phyloP scores from a whole-genome alignment of 2,888 invertebrate species.

The Xestobium rufovillosum region DNA sequence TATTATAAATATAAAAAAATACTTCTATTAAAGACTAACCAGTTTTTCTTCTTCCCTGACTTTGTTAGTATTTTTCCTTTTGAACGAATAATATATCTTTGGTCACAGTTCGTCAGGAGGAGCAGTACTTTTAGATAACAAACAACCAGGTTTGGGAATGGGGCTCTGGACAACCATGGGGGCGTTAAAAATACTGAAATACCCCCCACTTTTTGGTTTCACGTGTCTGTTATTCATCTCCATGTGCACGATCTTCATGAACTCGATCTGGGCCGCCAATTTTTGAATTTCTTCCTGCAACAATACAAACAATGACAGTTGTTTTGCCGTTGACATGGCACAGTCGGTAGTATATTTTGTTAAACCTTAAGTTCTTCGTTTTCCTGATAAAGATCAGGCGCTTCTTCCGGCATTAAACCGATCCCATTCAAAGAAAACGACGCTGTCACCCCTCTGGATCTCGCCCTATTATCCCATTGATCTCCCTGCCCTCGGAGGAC shows the following conservation, averaged over 20 bases:
- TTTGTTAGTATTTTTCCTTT: no score
- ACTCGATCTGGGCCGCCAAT: conserved; percentile 84
- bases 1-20: no score
- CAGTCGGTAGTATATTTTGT: background rate
- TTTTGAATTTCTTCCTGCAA: conserved; percentile 83
- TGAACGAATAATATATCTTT: no score
- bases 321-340: background rate
- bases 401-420: conserved; percentile 75
- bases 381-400: conserved; percentile 80
- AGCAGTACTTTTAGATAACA: conserved; percentile 28
- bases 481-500: conserved; percentile 81
- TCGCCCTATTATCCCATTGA: conserved; percentile 80
- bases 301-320: conserved; percentile 8
- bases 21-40: no score
- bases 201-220: conserved; percentile 74
- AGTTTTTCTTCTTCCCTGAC: no score
- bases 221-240: conserved; percentile 86
- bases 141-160: conserved; percentile 35
- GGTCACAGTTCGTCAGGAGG: conserved; percentile 37
- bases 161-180: conserved; percentile 41
- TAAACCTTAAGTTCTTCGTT: conserved; percentile 82
- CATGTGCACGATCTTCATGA: conserved; percentile 92
- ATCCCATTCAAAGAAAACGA: conserved; percentile 82
- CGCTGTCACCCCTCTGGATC: conserved; percentile 75
- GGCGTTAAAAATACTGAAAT: conserved; percentile 58